These are phyloP conservation scores for Pungitius pungitius DNA, from an alignment of 2,113 vertebrate genomes.

Conservation along the genomic window DNA sequence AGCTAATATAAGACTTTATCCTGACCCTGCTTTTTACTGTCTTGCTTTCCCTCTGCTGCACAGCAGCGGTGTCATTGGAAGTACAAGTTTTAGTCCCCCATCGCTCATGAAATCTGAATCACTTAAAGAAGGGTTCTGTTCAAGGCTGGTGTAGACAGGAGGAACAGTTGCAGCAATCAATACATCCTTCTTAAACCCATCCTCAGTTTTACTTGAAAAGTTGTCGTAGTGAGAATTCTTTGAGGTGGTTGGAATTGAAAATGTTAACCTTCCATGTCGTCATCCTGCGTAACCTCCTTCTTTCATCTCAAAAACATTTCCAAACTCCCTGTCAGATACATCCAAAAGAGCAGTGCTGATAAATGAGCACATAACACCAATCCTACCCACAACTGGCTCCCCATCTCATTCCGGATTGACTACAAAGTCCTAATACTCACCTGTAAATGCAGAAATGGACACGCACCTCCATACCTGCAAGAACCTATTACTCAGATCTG, in stretches of 20 bases:
- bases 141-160: background rate
- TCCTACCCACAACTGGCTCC: no score
- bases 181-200: background rate
- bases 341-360: no score
- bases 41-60: background rate
- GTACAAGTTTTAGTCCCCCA: background rate
- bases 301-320: no score
- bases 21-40: background rate
- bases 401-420: no score
- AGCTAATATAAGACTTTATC: background rate
- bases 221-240: background rate
- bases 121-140: background rate
- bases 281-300: no score
- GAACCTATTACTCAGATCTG: no score
- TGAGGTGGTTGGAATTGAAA: background rate
- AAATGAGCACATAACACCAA: no score
- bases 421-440: no score
- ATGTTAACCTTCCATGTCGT: background rate
- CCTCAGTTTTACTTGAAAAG: background rate
- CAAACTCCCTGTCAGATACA: no score
- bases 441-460: no score
- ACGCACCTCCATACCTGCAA: no score
- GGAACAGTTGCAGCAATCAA: constrained; percentile 2
- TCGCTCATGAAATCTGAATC: constrained; percentile 2
- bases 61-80: background rate